A percentile compares a stretch with the other conserved stretches of the same genome.
Evolutionary conservation across 2,113 vertebrate genomes (phyloP).

Genomic region (Cryptoleucopteryx plumbea): DNA sequence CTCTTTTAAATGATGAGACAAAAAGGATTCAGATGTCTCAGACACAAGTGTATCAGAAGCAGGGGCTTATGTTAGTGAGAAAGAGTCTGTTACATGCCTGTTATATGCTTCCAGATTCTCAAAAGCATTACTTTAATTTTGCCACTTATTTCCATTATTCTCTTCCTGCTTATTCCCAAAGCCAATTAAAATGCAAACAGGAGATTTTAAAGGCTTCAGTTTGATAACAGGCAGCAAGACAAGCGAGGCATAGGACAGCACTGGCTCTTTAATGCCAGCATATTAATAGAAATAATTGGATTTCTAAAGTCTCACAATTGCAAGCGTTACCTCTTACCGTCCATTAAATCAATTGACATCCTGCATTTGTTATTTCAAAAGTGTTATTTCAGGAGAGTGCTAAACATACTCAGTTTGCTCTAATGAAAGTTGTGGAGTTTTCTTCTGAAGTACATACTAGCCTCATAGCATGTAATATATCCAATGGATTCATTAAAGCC

Average conservation of each 20-base stretch:
- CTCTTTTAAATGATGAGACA: not conserved
- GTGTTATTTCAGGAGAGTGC: conserved; percentile 26
- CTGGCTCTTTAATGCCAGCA: conserved; percentile 63
- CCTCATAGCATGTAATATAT: not conserved
- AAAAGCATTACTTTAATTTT: conserved; percentile 48
- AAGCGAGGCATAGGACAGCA: conserved; percentile 61
- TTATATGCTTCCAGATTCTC: conserved; percentile 18
- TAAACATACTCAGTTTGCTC: conserved; percentile 30
- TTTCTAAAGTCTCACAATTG: conserved; percentile 68
- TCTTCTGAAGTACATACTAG: conserved; percentile 23
- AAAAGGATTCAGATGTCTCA: not conserved
- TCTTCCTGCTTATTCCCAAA: conserved; percentile 59
- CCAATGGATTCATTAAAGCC: not conserved
- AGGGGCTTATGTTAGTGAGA: not conserved
- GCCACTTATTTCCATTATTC: conserved; percentile 62
- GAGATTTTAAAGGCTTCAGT: conserved; percentile 60
- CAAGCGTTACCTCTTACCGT: conserved; percentile 62
- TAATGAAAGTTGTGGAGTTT: conserved; percentile 56
- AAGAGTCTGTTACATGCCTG: not conserved
- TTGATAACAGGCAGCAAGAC: conserved; percentile 70
- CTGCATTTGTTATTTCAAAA: conserved; percentile 69
- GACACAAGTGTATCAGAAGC: not conserved
- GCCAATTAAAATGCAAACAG: conserved; percentile 78
- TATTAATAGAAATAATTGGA: conserved; percentile 77
- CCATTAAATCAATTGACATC: conserved; percentile 68